Percentiles rank a stretch among this genome's conserved stretches.
Conservation (phyloP, 2,888 invertebrate genomes). For the Tineola bisselliella region DNA sequence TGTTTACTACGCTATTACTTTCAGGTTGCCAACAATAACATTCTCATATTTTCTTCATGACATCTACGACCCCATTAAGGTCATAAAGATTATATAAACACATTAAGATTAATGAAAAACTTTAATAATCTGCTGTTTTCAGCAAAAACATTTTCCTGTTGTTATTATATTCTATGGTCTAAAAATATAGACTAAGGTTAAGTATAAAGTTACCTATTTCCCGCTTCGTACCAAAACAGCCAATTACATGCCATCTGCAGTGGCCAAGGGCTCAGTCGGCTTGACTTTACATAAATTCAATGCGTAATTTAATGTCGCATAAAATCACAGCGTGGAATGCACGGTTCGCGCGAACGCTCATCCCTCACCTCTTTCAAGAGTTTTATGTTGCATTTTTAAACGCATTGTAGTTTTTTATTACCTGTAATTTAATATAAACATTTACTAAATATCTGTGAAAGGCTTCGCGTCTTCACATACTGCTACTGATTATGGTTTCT, state of each 20-base stretch:
- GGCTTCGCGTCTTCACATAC: constrained; percentile 15
- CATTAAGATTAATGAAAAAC: neutral
- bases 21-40: neutral
- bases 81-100: neutral
- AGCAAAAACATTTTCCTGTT: neutral
- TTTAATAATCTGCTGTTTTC: neutral
- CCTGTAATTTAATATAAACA: constrained; percentile 48
- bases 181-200: neutral
- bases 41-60: neutral
- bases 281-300: constrained; percentile 30
- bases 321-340: constrained; percentile 29
- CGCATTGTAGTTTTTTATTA: constrained; percentile 43
- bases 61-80: neutral
- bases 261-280: constrained; percentile 16
- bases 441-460: constrained; percentile 42
- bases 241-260: constrained; percentile 14
- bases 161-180: neutral
- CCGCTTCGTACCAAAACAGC: neutral
- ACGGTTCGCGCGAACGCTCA: constrained; percentile 28
- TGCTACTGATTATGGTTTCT: constrained; percentile 39
- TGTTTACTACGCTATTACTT: neutral
- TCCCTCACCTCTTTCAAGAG: constrained; percentile 24
- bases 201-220: neutral
- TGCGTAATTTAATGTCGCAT: constrained; percentile 40
- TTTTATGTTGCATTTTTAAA: constrained; percentile 24